A percentile compares a stretch with the other conserved stretches of the same genome.
phyloP scores from a whole-genome alignment of 2,888 invertebrate genomes.

The Pherbina coryleti region DNA sequence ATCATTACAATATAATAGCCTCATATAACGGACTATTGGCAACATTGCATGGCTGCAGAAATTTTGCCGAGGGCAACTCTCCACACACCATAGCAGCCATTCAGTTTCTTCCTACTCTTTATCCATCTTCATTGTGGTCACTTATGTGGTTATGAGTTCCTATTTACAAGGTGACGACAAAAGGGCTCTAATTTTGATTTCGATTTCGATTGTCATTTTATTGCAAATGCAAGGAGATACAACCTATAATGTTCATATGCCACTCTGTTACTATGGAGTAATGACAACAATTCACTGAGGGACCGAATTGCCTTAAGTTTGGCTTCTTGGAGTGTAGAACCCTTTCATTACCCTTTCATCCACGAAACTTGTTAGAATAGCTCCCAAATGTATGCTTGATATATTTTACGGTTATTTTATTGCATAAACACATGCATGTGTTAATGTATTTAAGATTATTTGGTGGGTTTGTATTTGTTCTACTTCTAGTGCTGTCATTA shows the following conservation, averaged over 20 bases:
- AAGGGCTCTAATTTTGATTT: constrained; percentile 15
- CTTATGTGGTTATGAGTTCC: not conserved
- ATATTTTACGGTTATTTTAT: constrained; percentile 27
- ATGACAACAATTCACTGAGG: not conserved
- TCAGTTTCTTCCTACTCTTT: too few relatives aligned
- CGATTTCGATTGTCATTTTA: constrained; percentile 33
- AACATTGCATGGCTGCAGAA: too few relatives aligned
- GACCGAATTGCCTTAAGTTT: not conserved
- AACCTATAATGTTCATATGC: not conserved
- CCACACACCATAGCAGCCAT: too few relatives aligned
- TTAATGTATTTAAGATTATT: not conserved
- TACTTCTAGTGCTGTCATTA: too few relatives aligned
- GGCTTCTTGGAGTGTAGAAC: not conserved
- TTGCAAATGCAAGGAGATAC: not conserved
- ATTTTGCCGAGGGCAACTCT: too few relatives aligned
- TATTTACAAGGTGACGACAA: constrained; percentile 14
- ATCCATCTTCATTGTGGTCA: too few relatives aligned
- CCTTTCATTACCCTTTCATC: constrained; percentile 8
- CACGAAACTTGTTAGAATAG: not conserved
- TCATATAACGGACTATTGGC: too few relatives aligned
- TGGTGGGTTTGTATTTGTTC: not conserved
- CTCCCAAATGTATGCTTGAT: constrained; percentile 33
- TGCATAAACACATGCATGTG: constrained; percentile 25
- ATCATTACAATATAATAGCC: too few relatives aligned
- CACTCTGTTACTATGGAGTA: not conserved